Evolutionary conservation across 2,888 invertebrate species (phyloP).

Genomic region (Protophormia terraenovae): DNA sequence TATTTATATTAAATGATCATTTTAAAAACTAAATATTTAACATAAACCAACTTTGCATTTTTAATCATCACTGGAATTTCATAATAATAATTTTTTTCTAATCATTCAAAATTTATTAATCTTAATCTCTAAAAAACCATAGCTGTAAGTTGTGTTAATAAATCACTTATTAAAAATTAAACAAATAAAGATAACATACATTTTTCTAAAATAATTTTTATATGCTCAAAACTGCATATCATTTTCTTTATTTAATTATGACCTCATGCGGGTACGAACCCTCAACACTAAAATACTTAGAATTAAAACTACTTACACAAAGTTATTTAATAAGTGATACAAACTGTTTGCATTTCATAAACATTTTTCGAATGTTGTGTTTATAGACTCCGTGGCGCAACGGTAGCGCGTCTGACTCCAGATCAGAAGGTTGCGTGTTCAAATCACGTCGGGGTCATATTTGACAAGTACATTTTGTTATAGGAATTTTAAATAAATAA

Average conservation of each 20-base stretch:
- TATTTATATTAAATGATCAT: neutral
- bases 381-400: slow-evolving; percentile 75
- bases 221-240: neutral
- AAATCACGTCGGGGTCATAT: slow-evolving; percentile 76
- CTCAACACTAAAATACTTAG: neutral
- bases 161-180: neutral
- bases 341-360: neutral
- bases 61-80: too few species aligned
- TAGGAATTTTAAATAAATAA: neutral
- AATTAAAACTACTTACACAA: neutral
- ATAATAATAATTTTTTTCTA: neutral
- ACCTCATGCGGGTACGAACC: neutral
- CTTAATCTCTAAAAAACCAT: too few species aligned
- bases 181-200: neutral
- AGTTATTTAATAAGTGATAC: neutral
- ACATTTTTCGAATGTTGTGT: neutral
- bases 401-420: slow-evolving; percentile 76
- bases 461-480: neutral
- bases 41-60: too few species aligned
- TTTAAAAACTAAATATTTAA: neutral
- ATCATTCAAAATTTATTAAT: too few species aligned
- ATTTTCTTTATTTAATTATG: neutral
- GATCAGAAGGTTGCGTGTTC: slow-evolving; percentile 77
- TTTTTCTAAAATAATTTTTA: too few species aligned
- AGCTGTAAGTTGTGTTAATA: too few species aligned